A percentile compares a stretch with the other conserved stretches of the same genome.
phyloP scores from a whole-genome alignment of 2,113 vertebrate species.

The Tor tambroides region DNA sequence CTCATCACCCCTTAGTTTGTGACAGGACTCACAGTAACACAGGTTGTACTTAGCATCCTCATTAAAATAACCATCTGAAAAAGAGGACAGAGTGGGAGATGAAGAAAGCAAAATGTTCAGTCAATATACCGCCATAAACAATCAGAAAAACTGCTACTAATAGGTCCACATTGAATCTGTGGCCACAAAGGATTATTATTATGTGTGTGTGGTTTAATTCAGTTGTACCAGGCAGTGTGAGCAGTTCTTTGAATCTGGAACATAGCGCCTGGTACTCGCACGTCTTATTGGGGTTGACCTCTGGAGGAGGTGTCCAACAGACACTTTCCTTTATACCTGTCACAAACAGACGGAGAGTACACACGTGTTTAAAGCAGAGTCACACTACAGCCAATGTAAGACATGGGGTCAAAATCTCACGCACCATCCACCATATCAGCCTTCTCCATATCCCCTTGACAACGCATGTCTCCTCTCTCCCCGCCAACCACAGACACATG shows the following conservation, averaged over 20 bases:
- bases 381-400: background rate
- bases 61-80: constrained; percentile 85
- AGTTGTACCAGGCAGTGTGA: constrained; percentile 84
- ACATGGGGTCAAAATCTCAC: constrained; percentile 32
- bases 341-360: background rate
- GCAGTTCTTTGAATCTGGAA: constrained; percentile 87
- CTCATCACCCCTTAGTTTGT: constrained; percentile 89
- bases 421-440: constrained; percentile 93
- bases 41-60: constrained; percentile 85
- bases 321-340: constrained; percentile 91
- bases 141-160: background rate
- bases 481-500: constrained; percentile 76
- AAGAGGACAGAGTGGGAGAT: background rate
- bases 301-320: constrained; percentile 87
- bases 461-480: constrained; percentile 76
- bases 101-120: background rate
- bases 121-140: background rate
- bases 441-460: constrained; percentile 89
- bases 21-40: constrained; percentile 92
- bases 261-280: constrained; percentile 92
- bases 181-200: no score
- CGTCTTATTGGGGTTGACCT: constrained; percentile 85
- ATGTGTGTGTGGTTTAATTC: no score
- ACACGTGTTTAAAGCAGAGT: background rate
- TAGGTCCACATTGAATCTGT: no score